phyloP scores from a whole-genome alignment of 2,797 vertebrate genomes.

The Heterohyrax brucei region DNA sequence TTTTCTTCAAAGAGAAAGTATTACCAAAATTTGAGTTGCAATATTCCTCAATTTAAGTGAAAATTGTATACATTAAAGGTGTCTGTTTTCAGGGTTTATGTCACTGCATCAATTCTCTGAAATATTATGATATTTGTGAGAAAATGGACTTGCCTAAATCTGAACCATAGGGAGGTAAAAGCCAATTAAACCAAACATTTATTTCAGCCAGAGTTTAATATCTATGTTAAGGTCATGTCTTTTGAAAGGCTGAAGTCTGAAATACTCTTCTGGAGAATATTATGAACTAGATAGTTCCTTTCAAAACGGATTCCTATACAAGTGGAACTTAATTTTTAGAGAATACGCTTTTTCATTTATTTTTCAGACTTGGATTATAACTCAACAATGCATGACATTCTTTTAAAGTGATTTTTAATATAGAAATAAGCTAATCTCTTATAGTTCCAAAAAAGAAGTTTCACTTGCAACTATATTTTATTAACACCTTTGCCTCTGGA shows the following conservation, averaged over 20 bases:
- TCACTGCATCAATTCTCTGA: slow-evolving; percentile 62
- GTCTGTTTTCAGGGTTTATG: slow-evolving; percentile 49
- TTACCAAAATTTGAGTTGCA: neutral
- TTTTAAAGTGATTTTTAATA: slow-evolving; percentile 67
- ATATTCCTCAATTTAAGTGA: slow-evolving; percentile 51
- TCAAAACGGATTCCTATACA: neutral
- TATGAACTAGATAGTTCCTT: neutral
- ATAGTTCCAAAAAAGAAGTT: slow-evolving; percentile 62
- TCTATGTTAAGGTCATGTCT: slow-evolving; percentile 36
- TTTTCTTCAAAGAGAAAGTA: slow-evolving; percentile 74
- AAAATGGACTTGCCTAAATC: slow-evolving; percentile 72
- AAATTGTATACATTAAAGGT: slow-evolving; percentile 11
- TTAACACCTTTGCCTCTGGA: slow-evolving; percentile 67
- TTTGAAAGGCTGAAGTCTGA: slow-evolving; percentile 21
- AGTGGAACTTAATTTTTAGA: slow-evolving; percentile 25
- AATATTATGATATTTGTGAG: slow-evolving; percentile 76
- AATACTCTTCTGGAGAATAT: slow-evolving; percentile 28
- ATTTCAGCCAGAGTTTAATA: slow-evolving; percentile 49
- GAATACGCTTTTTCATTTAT: slow-evolving; percentile 22
- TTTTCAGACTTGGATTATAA: slow-evolving; percentile 6
- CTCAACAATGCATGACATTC: slow-evolving; percentile 22
- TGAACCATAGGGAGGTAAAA: slow-evolving; percentile 69
- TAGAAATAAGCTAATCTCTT: slow-evolving; percentile 58
- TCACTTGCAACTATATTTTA: slow-evolving; percentile 73
- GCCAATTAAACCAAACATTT: slow-evolving; percentile 75